A percentile compares a stretch with the other conserved stretches of the same genome.
Conservation (phyloP, 2,888 invertebrate genomes). For the Stenotaenia linearis region DNA sequence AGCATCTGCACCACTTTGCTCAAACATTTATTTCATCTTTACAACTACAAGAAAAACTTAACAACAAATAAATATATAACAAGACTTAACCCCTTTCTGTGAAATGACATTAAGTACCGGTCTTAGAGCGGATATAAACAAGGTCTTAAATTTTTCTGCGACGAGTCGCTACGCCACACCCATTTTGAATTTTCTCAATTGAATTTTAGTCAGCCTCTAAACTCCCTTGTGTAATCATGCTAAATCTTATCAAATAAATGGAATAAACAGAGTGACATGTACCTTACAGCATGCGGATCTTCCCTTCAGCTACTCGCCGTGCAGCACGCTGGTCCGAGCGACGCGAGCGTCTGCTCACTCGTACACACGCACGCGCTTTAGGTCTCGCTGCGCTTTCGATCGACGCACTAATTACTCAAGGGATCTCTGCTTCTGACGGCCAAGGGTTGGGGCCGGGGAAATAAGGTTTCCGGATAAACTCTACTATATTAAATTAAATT, state of each 20-base stretch:
- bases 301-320: neutral
- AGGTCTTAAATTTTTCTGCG: neutral
- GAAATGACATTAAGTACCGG: neutral
- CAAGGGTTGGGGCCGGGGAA: neutral
- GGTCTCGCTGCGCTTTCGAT: neutral
- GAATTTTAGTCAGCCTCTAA: neutral
- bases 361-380: neutral
- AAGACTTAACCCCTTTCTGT: neutral
- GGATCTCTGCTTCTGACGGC: neutral
- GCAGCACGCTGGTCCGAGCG: neutral
- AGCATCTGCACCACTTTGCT: neutral
- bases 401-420: slow-evolving; percentile 7
- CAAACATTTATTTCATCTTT: neutral
- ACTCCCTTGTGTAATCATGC: neutral
- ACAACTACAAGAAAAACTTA: neutral
- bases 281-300: neutral
- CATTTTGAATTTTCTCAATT: neutral
- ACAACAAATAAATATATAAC: neutral
- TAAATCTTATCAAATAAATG: neutral
- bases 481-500: neutral
- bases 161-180: neutral
- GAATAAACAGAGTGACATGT: neutral
- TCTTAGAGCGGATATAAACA: neutral
- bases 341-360: slow-evolving; percentile 1
- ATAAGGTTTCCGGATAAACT: neutral